Percentiles rank a stretch among this genome's conserved stretches.
Conservation (phyloP, 2,888 invertebrate genomes). For the Lasioglossum zephyrum region DNA sequence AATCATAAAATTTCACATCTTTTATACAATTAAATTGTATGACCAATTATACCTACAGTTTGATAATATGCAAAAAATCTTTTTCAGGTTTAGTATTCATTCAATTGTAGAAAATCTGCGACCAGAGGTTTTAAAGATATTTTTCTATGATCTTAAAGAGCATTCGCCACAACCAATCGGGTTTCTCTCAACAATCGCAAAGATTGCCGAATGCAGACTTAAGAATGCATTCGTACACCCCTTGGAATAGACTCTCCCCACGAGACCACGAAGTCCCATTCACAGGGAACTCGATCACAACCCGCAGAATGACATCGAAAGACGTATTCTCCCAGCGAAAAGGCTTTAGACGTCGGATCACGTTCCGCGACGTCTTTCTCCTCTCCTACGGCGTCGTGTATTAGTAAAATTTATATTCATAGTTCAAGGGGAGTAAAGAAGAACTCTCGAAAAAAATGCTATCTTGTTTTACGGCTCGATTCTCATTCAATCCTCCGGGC, state of each 20-base stretch:
- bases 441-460: neutral
- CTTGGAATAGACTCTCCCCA: neutral
- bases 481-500: neutral
- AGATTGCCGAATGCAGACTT: neutral
- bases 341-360: neutral
- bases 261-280: neutral
- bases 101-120: neutral
- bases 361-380: neutral
- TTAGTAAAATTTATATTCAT: slow-evolving; percentile 15
- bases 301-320: neutral
- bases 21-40: neutral
- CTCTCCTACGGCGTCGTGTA: neutral
- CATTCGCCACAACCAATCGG: neutral
- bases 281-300: neutral
- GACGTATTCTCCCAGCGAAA: neutral
- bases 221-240: neutral
- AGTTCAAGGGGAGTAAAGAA: neutral
- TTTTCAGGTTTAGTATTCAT: neutral
- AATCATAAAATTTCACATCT: neutral
- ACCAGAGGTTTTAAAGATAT: neutral
- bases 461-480: neutral
- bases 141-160: neutral
- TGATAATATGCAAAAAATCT: neutral
- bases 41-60: neutral
- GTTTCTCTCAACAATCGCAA: slow-evolving; percentile 1